Conservation (phyloP, 2,113 vertebrate genomes). For the Ameiurus melas region DNA sequence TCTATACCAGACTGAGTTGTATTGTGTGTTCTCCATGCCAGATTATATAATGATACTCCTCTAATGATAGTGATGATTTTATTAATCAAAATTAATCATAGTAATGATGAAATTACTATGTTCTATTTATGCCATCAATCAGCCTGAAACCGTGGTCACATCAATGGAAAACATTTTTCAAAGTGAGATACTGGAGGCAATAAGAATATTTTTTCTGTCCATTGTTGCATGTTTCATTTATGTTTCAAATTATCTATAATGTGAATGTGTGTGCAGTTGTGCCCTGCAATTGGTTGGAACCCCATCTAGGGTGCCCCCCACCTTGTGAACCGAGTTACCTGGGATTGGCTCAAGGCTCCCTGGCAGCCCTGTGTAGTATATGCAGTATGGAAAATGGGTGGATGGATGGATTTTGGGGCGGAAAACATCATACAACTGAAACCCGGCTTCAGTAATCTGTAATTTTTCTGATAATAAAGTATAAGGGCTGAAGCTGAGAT, state of each 20-base stretch:
- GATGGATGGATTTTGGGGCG: neutral
- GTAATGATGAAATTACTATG: too few relatives aligned
- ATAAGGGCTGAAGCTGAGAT: neutral
- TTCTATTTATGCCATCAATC: neutral
- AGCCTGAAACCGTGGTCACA: neutral
- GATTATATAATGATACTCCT: neutral
- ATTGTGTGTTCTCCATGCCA: neutral
- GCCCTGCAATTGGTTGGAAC: too few relatives aligned
- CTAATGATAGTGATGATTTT: neutral
- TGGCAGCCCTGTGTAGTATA: too few relatives aligned
- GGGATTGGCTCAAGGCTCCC: too few relatives aligned
- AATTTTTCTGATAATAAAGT: neutral
- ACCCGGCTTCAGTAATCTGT: neutral
- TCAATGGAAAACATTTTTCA: neutral
- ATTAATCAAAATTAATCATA: too few relatives aligned
- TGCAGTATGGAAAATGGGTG: too few relatives aligned
- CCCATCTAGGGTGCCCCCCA: too few relatives aligned
- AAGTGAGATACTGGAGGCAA: neutral
- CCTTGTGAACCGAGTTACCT: too few relatives aligned
- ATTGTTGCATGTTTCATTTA: neutral
- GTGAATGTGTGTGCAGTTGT: too few relatives aligned
- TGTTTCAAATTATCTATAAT: neutral
- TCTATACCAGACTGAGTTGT: neutral
- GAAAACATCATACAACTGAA: neutral
- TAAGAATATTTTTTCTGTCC: neutral